Conservation (phyloP, 1,140 invertebrate species). For the Cydia strobilella region DNA sequence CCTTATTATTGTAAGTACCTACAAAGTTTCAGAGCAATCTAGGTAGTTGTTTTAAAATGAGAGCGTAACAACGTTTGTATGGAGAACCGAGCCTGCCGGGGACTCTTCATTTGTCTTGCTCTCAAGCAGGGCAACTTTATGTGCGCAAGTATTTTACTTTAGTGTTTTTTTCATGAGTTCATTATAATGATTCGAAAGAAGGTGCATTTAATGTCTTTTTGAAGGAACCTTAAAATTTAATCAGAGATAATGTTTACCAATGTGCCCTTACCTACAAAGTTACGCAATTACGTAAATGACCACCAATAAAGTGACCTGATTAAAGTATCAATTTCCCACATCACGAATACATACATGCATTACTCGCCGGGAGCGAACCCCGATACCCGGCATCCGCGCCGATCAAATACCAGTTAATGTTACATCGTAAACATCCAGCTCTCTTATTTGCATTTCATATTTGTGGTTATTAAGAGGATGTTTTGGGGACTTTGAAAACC, state of each 20-base stretch:
- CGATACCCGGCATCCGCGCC: constrained; percentile 45
- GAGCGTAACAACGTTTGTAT: too few species aligned
- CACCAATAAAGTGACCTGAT: constrained; percentile 17
- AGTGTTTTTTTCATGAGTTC: too few species aligned
- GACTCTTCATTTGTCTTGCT: too few species aligned
- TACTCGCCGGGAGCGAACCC: constrained; percentile 30
- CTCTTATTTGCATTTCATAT: constrained; percentile 60
- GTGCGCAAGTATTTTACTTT: too few species aligned
- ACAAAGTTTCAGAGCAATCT: too few species aligned
- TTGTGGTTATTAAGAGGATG: constrained; percentile 54
- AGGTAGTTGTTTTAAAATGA: too few species aligned
- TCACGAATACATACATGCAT: constrained; percentile 9
- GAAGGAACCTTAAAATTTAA: not conserved
- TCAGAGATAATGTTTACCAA: not conserved
- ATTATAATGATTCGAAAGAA: too few species aligned
- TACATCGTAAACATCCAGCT: constrained; percentile 55
- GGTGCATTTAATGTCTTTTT: not conserved
- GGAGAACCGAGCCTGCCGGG: too few species aligned
- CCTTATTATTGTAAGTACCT: too few species aligned
- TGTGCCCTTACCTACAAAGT: not conserved
- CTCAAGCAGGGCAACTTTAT: too few species aligned
- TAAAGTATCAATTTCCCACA: constrained; percentile 22
- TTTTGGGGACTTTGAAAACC: not conserved
- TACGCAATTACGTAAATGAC: constrained; percentile 1
- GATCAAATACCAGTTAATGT: constrained; percentile 62